Percentiles rank a stretch among this genome's conserved stretches.
Conservation (phyloP, 53 echinoderm and acorn worm species). For the Holothuria scabra region DNA sequence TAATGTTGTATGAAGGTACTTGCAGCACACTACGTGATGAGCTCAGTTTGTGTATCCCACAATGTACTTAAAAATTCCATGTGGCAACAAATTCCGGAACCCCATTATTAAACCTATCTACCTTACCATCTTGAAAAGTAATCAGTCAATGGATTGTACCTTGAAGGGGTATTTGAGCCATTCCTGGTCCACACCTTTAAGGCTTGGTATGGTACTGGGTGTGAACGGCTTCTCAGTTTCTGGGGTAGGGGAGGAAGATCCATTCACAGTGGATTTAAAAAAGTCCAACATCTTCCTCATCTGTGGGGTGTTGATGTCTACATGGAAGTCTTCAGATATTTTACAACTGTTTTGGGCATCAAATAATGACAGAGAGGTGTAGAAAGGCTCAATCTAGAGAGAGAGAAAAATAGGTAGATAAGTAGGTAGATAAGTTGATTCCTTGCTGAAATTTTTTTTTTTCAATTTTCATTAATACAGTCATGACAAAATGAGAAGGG, state of each 20-base stretch:
- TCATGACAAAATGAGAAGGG: no score
- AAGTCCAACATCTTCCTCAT: slow-evolving; percentile 72
- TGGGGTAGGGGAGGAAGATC: slow-evolving; percentile 53
- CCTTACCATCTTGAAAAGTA: background rate
- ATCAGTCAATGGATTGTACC: slow-evolving; percentile 46
- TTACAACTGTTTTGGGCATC: slow-evolving; percentile 87
- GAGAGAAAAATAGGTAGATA: background rate
- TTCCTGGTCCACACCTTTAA: slow-evolving; percentile 70
- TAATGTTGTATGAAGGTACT: no score
- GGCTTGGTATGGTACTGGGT: slow-evolving; percentile 71
- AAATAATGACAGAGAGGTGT: slow-evolving; percentile 79
- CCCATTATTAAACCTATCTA: no score
- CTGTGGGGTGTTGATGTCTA: slow-evolving; percentile 77
- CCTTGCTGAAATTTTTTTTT: no score
- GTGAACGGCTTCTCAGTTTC: slow-evolving; percentile 12
- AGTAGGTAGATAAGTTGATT: no score
- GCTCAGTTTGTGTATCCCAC: no score
- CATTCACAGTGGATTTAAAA: slow-evolving; percentile 68
- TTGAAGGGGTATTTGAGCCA: slow-evolving; percentile 91
- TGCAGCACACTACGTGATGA: no score
- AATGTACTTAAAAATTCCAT: no score
- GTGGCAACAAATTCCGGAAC: no score
- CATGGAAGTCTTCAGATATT: slow-evolving; percentile 91
- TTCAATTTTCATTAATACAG: no score
- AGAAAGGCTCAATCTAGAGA: slow-evolving; percentile 92